phyloP scores from a whole-genome alignment of 1,140 invertebrate species.

The Gyrodactylus bullatarudis region DNA sequence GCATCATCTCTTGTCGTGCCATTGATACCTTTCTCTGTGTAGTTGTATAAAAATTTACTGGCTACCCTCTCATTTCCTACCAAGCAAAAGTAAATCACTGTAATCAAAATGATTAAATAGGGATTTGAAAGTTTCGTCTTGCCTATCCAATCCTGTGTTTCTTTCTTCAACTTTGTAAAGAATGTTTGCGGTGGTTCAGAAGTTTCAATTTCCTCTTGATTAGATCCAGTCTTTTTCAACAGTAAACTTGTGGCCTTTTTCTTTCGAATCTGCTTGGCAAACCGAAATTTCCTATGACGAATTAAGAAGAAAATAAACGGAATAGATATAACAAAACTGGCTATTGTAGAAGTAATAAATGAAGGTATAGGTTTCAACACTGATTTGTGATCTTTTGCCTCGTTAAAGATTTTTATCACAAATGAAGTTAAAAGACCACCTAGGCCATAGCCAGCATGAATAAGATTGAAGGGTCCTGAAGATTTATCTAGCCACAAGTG shows the following conservation, averaged over 20 bases:
- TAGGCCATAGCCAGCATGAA: slow-evolving; percentile 5
- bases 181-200: too few species aligned
- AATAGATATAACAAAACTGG: background rate
- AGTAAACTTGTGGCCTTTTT: too few species aligned
- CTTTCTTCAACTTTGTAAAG: background rate
- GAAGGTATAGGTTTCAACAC: background rate
- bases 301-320: background rate
- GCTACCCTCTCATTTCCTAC: slow-evolving; percentile 4
- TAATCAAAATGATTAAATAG: background rate
- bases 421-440: background rate
- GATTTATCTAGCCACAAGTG: background rate
- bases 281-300: background rate
- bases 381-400: background rate
- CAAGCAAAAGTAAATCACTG: background rate
- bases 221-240: background rate
- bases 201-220: background rate
- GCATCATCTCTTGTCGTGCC: background rate
- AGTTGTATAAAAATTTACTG: background rate
- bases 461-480: slow-evolving; percentile 1
- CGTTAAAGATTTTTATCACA: background rate
- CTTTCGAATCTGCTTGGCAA: background rate
- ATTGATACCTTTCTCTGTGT: background rate
- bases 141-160: background rate
- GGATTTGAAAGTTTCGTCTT: background rate
- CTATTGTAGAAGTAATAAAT: background rate